Percentiles rank a stretch among this genome's conserved stretches.
These are phyloP conservation scores for Lumbricus terrestris DNA, from an alignment of 2,888 invertebrate species.

Conservation along the genomic window DNA sequence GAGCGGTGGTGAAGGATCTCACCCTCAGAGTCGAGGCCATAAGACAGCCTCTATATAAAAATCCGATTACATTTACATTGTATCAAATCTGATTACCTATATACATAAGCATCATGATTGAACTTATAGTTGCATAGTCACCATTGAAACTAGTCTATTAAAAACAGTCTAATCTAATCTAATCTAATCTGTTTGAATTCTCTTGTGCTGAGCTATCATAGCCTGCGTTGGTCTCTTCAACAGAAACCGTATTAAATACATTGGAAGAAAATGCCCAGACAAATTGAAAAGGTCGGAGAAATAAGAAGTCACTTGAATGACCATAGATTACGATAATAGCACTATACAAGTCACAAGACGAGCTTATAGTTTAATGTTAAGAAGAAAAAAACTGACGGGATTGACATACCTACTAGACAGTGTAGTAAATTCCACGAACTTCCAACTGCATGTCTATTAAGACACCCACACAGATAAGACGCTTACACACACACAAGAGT, in stretches of 20 bases:
- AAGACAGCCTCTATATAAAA: no score
- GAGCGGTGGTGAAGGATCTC: no score
- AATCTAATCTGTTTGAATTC: background rate
- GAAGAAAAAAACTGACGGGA: background rate
- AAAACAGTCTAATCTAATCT: background rate
- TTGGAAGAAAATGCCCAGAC: background rate
- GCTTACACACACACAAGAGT: no score
- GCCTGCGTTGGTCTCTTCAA: background rate
- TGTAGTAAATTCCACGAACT: background rate
- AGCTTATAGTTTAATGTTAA: background rate
- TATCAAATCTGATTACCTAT: background rate
- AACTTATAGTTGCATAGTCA: background rate
- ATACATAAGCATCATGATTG: no score
- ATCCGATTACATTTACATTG: no score
- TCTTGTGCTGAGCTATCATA: background rate
- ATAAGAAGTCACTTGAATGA: background rate
- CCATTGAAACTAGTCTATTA: background rate
- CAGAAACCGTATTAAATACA: background rate
- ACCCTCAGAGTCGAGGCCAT: no score
- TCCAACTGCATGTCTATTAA: background rate
- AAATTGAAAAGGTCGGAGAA: background rate
- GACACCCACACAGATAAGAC: slow-evolving; percentile 3
- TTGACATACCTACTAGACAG: background rate
- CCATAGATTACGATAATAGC: background rate
- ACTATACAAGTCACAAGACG: background rate